Conservation (phyloP, 2,113 vertebrate species). For the Prunella fulvescens region DNA sequence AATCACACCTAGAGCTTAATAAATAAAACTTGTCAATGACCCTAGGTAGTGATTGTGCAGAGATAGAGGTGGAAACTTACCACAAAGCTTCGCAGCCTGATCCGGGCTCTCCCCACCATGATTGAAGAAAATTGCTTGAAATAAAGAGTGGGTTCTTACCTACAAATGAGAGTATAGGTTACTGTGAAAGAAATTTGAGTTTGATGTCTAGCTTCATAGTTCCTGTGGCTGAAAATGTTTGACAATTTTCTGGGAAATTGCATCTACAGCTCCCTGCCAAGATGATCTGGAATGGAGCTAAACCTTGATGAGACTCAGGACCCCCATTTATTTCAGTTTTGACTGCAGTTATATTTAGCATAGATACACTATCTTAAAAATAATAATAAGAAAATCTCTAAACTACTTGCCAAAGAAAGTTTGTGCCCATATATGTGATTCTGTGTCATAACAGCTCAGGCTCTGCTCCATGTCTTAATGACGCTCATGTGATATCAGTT, state of each 20-base stretch:
- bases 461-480: slow-evolving; percentile 20
- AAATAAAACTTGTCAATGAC: neutral
- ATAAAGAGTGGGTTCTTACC: neutral
- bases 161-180: neutral
- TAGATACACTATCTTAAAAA: neutral
- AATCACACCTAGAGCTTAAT: neutral
- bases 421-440: neutral
- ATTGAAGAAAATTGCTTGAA: neutral
- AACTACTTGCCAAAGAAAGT: neutral
- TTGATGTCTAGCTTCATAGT: neutral
- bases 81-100: neutral
- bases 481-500: slow-evolving; percentile 41
- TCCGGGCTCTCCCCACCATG: neutral
- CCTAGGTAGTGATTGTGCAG: neutral
- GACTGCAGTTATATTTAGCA: neutral
- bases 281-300: neutral
- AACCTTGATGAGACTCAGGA: neutral
- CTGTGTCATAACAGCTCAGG: slow-evolving; percentile 2
- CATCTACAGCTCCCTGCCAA: neutral
- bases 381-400: neutral
- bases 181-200: neutral
- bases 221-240: neutral
- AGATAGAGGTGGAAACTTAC: neutral
- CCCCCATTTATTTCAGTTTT: neutral
- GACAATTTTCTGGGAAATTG: neutral